Base-by-base conservation (phyloP, 2,888 invertebrate species). In the Dione juno region DNA sequence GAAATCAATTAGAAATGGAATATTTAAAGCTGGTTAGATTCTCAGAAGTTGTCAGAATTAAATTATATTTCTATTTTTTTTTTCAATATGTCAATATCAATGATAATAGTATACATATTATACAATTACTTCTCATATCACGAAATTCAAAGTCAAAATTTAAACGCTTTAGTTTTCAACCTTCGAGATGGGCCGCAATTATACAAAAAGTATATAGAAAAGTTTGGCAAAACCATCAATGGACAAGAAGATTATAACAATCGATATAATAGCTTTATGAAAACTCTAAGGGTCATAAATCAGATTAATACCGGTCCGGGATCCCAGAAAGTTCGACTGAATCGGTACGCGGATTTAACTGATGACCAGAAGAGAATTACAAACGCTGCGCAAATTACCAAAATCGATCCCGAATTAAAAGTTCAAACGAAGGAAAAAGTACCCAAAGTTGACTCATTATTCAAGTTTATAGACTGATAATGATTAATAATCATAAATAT, bases 261-360 rank as follows among this genome's bases (percentile, higher is more conserved):
- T 3, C 81, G 84, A 69, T 88, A 81, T 67, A 53, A 73, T 1
- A 82, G 81, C 71, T 89, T 89, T 73, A 66, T 88, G 67, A 57
- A 78, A 54, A 88, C 89, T 40, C 74, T 90, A 48, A 79, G 75
- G 50, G 78, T 69, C 41, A 79, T 89, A 66, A 89, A 89, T 72
- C 45, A 59, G 14, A 83, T 84, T 28, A 90, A 89, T 77, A 72
- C 80, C 0, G 59, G 74, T 28, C 54, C 78, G 2, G 73, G 75
- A 6, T 69, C 75, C 2, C 66, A 73, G 6, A 86, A 84, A 78
- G 82, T 89, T 45, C 76, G 74, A 2, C 80, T 80, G 0, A 86
- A 89, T 79, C 74, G 81, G 58, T 81, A 80, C 61, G 89, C 88
- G 1, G 90, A 90, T 70, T 77, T 80, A 57, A 80, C 83, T 10